phyloP scores from a whole-genome alignment of 2,888 invertebrate genomes.

The Trypoxylon attenuatum region DNA sequence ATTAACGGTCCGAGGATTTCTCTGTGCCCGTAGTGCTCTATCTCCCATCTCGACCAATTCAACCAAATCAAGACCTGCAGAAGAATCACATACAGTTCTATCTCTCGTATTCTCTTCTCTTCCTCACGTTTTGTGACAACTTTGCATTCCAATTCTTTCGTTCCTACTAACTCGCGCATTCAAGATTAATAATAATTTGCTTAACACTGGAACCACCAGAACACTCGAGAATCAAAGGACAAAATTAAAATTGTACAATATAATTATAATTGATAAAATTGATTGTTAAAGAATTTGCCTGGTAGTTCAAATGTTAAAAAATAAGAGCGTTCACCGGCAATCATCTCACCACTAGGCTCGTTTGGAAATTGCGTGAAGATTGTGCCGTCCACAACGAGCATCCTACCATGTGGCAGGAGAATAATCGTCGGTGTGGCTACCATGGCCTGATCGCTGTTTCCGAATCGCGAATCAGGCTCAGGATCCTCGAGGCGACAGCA shows the following conservation, averaged over 20 bases:
- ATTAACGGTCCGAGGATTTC: conserved; percentile 65
- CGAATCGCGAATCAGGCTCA: conserved; percentile 64
- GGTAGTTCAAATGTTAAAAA: too few relatives aligned
- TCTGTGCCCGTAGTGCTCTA: conserved; percentile 75
- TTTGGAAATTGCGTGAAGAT: conserved; percentile 76
- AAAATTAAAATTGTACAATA: too few relatives aligned
- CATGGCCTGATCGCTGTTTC: conserved; percentile 68
- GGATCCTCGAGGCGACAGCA: conserved; percentile 75
- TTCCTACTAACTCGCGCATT: too few relatives aligned
- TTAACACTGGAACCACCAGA: too few relatives aligned
- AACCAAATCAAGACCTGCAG: conserved; percentile 75
- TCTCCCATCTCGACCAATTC: conserved; percentile 77
- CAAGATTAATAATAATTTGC: too few relatives aligned
- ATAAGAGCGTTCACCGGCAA: too few relatives aligned
- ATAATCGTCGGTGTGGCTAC: conserved; percentile 77
- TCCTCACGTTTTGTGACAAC: background rate
- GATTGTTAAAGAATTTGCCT: too few relatives aligned
- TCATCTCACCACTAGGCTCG: conserved; percentile 64
- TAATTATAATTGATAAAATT: too few relatives aligned
- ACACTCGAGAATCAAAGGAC: too few relatives aligned
- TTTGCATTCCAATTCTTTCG: too few relatives aligned
- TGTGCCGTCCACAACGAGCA: conserved; percentile 77
- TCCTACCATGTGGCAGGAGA: conserved; percentile 77
- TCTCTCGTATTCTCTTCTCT: background rate
- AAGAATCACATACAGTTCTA: background rate